Percentiles rank a stretch among this genome's conserved stretches.
These are phyloP conservation scores for Rallus crepitans DNA, from an alignment of 2,797 vertebrate species.

Conservation along the genomic window DNA sequence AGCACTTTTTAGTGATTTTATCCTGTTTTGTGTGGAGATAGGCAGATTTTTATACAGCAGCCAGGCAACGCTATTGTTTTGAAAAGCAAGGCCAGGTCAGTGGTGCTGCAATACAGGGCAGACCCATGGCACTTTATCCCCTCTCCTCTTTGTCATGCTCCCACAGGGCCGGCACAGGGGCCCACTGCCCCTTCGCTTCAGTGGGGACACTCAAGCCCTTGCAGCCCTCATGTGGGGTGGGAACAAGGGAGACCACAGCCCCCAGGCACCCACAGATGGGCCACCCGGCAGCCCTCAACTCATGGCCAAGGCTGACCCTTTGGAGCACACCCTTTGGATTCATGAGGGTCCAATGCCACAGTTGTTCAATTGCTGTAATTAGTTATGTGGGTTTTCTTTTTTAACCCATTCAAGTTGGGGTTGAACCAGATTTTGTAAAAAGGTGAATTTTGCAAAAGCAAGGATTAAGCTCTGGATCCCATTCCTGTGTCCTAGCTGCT, in stretches of 20 bases:
- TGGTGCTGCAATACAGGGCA: neutral
- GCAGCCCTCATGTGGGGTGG: neutral
- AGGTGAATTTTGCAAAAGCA: neutral
- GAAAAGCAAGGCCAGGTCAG: neutral
- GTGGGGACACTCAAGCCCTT: neutral
- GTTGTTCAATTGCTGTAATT: neutral
- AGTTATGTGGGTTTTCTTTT: neutral
- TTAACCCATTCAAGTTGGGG: neutral
- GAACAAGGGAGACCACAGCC: accelerated
- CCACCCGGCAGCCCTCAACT: neutral
- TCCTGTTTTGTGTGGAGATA: too few relatives aligned
- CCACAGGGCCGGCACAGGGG: neutral
- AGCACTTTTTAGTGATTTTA: too few relatives aligned
- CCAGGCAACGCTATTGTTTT: too few relatives aligned
- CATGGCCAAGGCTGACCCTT: neutral
- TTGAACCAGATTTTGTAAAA: neutral
- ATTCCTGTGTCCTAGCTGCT: neutral
- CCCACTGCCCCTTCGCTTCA: accelerated
- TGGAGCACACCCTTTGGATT: accelerated
- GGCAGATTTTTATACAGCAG: too few relatives aligned
- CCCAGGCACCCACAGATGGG: neutral
- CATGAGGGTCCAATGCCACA: neutral
- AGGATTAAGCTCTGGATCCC: neutral
- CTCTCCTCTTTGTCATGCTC: neutral
- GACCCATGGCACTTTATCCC: neutral